These are phyloP conservation scores for Bursaphelenchus okinawaensis DNA, from an alignment of 2,888 invertebrate genomes.

Conservation along the genomic window DNA sequence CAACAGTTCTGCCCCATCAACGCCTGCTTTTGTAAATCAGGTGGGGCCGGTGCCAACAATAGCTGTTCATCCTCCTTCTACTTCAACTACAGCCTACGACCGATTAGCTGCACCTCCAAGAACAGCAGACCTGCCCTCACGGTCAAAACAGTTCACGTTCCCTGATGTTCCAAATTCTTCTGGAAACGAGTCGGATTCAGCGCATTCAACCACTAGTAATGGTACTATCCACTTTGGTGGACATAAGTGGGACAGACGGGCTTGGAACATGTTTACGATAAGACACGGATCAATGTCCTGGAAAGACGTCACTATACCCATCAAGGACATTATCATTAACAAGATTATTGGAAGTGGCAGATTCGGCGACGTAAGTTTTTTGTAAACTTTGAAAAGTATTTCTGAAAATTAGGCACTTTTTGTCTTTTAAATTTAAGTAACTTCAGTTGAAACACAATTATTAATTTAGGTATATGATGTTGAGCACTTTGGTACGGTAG, in stretches of 20 bases:
- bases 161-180: conserved; percentile 1
- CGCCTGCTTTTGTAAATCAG: conserved; percentile 33
- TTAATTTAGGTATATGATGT: conserved; percentile 79
- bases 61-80: conserved; percentile 8
- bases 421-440: too few species aligned
- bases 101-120: conserved; percentile 10
- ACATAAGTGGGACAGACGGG: conserved; percentile 25
- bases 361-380: conserved; percentile 49
- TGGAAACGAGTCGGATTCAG: conserved; percentile 4
- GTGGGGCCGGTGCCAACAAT: conserved; percentile 7
- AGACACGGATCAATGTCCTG: conserved; percentile 25
- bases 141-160: conserved; percentile 14
- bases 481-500: conserved; percentile 68
- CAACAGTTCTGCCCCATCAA: conserved; percentile 53
- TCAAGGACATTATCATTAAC: conserved; percentile 31
- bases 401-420: too few species aligned
- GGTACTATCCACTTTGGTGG: conserved; percentile 13
- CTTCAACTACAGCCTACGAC: background rate
- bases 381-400: too few species aligned
- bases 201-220: conserved; percentile 9
- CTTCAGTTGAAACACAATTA: background rate
- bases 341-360: conserved; percentile 51
- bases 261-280: conserved; percentile 34
- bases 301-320: conserved; percentile 34
- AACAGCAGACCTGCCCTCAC: conserved; percentile 10